A percentile compares a stretch with the other conserved stretches of the same genome.
These are phyloP conservation scores for Zaprionus tsacasi DNA, from an alignment of 1,140 invertebrate species.

Conservation along the genomic window DNA sequence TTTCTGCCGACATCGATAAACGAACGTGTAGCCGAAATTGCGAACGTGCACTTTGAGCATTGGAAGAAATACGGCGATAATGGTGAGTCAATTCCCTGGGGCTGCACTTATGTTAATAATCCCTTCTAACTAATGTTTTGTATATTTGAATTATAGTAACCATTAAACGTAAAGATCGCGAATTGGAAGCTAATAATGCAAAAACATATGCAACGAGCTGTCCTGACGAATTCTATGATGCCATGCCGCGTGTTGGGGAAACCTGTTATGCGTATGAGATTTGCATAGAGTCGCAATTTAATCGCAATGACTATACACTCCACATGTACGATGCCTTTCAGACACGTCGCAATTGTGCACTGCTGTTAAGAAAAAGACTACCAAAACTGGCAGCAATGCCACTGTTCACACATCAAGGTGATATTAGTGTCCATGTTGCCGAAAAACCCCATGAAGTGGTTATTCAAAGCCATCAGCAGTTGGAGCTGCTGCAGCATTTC, in stretches of 20 bases:
- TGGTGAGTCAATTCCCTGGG: constrained; percentile 46
- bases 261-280: constrained; percentile 70
- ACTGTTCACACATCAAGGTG: constrained; percentile 93
- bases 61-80: constrained; percentile 86
- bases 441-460: constrained; percentile 85
- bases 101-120: too few relatives aligned
- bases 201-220: constrained; percentile 40
- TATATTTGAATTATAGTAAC: constrained; percentile 39
- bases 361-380: constrained; percentile 86
- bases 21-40: constrained; percentile 66
- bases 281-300: constrained; percentile 48
- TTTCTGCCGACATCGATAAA: constrained; percentile 90
- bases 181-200: background rate
- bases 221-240: constrained; percentile 60
- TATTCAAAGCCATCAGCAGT: constrained; percentile 86
- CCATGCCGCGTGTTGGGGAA: constrained; percentile 60
- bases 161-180: constrained; percentile 1
- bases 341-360: constrained; percentile 85
- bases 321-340: constrained; percentile 80
- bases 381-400: constrained; percentile 90
- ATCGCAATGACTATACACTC: constrained; percentile 47
- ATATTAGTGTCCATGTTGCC: constrained; percentile 87
- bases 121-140: background rate
- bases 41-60: constrained; percentile 72
- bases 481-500: constrained; percentile 85